Conservation (phyloP, 2,888 invertebrate species). For the Heliconius ismenius region DNA sequence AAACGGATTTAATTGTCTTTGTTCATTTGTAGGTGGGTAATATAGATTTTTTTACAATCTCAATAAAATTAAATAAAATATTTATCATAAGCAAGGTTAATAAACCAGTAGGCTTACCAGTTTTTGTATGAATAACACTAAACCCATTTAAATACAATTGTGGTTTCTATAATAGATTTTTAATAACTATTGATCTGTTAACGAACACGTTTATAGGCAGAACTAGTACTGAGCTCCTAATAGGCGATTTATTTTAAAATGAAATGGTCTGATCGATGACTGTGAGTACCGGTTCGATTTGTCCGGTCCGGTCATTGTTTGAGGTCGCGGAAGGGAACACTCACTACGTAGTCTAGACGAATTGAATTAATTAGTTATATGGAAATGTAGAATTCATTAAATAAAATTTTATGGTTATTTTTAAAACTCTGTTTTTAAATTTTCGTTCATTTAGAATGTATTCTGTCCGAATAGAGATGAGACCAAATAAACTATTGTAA, state of each 20-base stretch:
- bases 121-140: neutral
- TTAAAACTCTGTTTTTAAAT: too few species aligned
- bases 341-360: conserved; percentile 27
- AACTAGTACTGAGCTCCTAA: neutral
- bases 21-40: neutral
- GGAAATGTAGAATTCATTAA: too few species aligned
- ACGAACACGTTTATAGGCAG: neutral
- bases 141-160: neutral
- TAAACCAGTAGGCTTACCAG: neutral
- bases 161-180: conserved; percentile 14
- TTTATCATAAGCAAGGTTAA: neutral
- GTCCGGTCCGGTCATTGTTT: conserved; percentile 22
- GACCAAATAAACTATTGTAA: too few species aligned
- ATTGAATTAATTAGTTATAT: neutral
- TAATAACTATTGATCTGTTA: conserved; percentile 13
- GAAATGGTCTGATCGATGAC: conserved; percentile 4
- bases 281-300: conserved; percentile 28
- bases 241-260: conserved; percentile 4
- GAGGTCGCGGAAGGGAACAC: conserved; percentile 28
- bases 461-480: too few species aligned
- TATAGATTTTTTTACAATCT: neutral
- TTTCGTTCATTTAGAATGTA: too few species aligned
- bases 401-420: too few species aligned
- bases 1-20: neutral
- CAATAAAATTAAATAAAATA: neutral